A percentile compares a stretch with the other conserved stretches of the same genome.
Conservation (phyloP, 1,140 invertebrate genomes). For the Ceratosolen solmsi region DNA sequence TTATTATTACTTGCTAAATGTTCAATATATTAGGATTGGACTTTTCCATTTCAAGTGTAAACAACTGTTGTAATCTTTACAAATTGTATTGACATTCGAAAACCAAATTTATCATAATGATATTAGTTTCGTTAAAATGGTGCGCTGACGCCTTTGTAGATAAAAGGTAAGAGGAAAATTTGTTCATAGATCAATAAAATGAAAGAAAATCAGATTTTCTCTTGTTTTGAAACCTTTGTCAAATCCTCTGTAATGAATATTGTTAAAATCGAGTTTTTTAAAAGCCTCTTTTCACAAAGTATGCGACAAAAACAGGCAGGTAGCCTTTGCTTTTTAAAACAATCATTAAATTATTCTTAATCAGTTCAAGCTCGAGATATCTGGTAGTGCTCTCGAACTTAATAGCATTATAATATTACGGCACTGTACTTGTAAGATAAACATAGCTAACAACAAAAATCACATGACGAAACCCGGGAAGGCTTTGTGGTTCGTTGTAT, state of each 20-base stretch:
- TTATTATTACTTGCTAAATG: too few relatives aligned
- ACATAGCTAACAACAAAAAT: background rate
- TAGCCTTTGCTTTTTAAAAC: background rate
- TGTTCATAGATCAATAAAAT: too few relatives aligned
- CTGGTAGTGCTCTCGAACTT: background rate
- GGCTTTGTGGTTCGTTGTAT: background rate
- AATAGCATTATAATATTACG: background rate
- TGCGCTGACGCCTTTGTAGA: too few relatives aligned
- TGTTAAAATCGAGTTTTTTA: background rate
- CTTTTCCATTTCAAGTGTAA: too few relatives aligned
- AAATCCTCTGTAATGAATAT: background rate
- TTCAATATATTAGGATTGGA: too few relatives aligned
- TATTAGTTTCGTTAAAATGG: too few relatives aligned
- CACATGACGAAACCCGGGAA: background rate
- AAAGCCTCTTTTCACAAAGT: background rate
- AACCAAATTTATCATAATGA: too few relatives aligned
- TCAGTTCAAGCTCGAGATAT: conserved; percentile 13
- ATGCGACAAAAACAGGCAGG: background rate
- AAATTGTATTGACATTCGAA: too few relatives aligned
- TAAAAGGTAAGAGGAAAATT: too few relatives aligned
- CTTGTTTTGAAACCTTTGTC: background rate
- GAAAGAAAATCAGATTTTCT: background rate
- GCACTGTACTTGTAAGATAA: background rate
- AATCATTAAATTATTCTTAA: conserved; percentile 34
- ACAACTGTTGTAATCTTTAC: too few relatives aligned